Percentiles rank a stretch among this genome's conserved stretches.
These are phyloP conservation scores for Steromphala cineraria DNA, from an alignment of 2,888 invertebrate species.

Conservation along the genomic window DNA sequence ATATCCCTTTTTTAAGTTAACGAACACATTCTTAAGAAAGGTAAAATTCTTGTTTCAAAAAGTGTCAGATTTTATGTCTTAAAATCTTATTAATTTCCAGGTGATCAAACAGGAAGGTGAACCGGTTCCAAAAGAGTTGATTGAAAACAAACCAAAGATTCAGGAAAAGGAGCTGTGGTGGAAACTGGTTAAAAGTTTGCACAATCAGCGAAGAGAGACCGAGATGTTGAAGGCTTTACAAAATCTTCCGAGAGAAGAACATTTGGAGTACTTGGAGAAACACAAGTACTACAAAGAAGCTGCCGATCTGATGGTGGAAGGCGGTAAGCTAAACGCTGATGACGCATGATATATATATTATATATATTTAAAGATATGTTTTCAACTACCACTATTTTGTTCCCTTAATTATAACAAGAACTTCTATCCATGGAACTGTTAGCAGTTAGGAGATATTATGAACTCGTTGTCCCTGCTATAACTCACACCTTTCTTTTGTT, in stretches of 20 bases:
- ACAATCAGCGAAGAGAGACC: conserved; percentile 36
- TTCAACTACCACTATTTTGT: too few relatives aligned
- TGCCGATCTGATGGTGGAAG: conserved; percentile 43
- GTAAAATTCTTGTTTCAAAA: too few relatives aligned
- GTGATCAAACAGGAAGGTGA: conserved; percentile 47
- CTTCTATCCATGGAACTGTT: too few relatives aligned
- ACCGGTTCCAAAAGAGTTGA: conserved; percentile 33
- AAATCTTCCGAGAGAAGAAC: conserved; percentile 47
- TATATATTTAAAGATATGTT: too few relatives aligned
- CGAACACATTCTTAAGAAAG: too few relatives aligned
- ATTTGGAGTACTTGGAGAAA: conserved; percentile 51
- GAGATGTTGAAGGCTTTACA: conserved; percentile 54
- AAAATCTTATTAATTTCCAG: not conserved
- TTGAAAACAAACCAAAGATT: not conserved
- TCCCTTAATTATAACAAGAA: too few relatives aligned
- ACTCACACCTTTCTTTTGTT: too few relatives aligned
- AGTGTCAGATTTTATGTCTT: too few relatives aligned
- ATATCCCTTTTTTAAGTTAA: too few relatives aligned
- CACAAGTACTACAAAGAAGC: conserved; percentile 48
- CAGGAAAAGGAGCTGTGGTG: not conserved
- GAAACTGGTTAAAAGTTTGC: conserved; percentile 49
- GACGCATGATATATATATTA: too few relatives aligned
- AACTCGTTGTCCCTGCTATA: too few relatives aligned
- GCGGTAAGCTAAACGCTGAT: conserved; percentile 38
- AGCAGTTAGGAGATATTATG: too few relatives aligned